Base-by-base conservation (phyloP, 2,113 vertebrate genomes). In the Cyanocitta stelleri region DNA sequence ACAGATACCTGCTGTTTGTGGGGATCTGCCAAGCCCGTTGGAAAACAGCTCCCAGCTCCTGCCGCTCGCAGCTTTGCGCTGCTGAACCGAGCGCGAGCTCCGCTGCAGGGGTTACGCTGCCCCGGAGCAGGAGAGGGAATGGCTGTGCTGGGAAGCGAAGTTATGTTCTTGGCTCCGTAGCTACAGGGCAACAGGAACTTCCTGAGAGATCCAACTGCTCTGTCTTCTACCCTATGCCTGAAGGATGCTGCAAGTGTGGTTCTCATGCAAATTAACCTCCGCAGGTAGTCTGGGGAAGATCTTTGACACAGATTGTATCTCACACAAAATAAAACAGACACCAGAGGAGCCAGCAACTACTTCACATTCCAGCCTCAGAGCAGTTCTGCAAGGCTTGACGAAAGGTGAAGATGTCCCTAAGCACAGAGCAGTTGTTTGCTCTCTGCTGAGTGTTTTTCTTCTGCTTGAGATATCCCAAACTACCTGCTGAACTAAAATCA, bases 1-100 rank as follows among this genome's bases (percentile, higher is more conserved):
- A 93, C 85, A 78, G 86, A 96, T 78, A 90, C 88, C 95, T 80
- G 68, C 90, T 69, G 88, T 75, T 92, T 0, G 16, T 72, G 95
- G 92, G 82, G 74, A 9, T 23, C 4, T 86, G 96, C 95, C 96
- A 96, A 92, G 64, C 46, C 82, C 44, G 29, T 55, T n/a, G 27
- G 69, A 46, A 81, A 92, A 39, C 79, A 84, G 89, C 72, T 92
- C 61, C 61, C 75, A 66, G 82, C 66, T 78, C 77, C 80, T 62
- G 87, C 80, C 1, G 16, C 69, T 72, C 27, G 35, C 35, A 69
- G 89, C 41, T 73, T 59, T 37, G 87, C 32, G 11, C 77, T 54
- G 74, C 35, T 69, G 74, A 49, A 49, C 41, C 13, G 43, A 29
- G 27, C 74, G 59, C 1, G 23, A 95, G 94, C 68, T 49, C 59